Percentiles rank a stretch among this genome's conserved stretches.
phyloP scores from a whole-genome alignment of 2,797 vertebrate genomes.

The Sitta carolinensis region DNA sequence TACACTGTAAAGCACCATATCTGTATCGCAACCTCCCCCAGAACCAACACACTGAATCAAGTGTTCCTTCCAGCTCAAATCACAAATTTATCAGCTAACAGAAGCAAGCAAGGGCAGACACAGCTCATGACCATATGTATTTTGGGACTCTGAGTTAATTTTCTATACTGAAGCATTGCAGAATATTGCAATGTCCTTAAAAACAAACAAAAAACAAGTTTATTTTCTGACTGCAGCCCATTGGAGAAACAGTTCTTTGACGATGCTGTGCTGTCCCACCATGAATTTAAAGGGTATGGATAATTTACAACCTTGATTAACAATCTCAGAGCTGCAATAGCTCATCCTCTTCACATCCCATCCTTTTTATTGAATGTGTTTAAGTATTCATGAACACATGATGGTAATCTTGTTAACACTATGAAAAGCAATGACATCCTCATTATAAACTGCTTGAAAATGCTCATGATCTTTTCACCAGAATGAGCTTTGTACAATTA shows the following conservation, averaged over 20 bases:
- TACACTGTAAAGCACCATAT: not conserved
- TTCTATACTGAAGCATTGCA: not conserved
- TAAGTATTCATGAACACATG: slow-evolving; percentile 74
- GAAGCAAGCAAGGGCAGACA: slow-evolving; percentile 1
- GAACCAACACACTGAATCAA: not conserved
- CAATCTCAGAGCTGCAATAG: slow-evolving; percentile 34
- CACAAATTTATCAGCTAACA: not conserved
- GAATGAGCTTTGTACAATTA: slow-evolving; percentile 75
- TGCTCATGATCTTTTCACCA: slow-evolving; percentile 73
- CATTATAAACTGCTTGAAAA: slow-evolving; percentile 75
- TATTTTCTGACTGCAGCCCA: slow-evolving; percentile 26
- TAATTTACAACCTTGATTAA: slow-evolving; percentile 67
- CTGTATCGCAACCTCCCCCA: not conserved
- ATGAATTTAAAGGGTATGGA: slow-evolving; percentile 41
- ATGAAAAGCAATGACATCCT: slow-evolving; percentile 74
- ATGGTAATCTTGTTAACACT: slow-evolving; percentile 74
- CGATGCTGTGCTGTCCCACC: not conserved
- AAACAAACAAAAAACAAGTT: not conserved
- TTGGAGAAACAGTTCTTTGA: slow-evolving; percentile 15
- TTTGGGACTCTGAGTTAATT: not conserved
- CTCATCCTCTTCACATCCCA: slow-evolving; percentile 62
- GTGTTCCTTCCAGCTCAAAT: slow-evolving; percentile 1
- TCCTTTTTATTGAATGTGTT: slow-evolving; percentile 61
- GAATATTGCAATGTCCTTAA: not conserved
- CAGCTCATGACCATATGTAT: not conserved